Evolutionary conservation across 2,113 vertebrate genomes (phyloP), one percentile per base, ranked within the genome.

Genomic region (Gopherus flavomarginatus): DNA sequence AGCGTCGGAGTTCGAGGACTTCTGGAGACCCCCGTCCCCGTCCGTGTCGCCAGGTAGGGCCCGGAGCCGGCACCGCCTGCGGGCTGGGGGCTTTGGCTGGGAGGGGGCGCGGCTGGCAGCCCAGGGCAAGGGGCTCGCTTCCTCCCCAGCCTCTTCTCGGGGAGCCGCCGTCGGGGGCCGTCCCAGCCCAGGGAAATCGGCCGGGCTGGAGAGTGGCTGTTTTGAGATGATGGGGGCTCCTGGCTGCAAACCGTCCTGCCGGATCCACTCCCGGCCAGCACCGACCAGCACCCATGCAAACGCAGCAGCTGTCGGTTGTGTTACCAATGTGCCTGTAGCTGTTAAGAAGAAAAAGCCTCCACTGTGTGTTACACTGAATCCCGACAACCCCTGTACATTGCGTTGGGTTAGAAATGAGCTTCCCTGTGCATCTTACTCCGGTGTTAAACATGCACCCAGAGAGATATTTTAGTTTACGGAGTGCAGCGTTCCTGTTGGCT

Each of bases 21-120:
- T 99, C 95, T 99, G 99, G 99, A 99, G 99, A 96, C 99, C 99
- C 77, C 99, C 99, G 4, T 99, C 99, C 13, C 99, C 99, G 26
- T 99, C 99, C 1, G 99, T 98, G 38, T 99, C 99, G 3, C 99
- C 99, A 94, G 99, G 99, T 99, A 98, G 65, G 93, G 65, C 57
- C 31, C 7, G 3, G n/a, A 21, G n/a, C 27, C 26, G 12, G 38
- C n/a, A 14, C n/a, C 44, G 38, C 19, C 77, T 22, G 72, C n/a
- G 31, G 22, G 10, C 21, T 8, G 38, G 27, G 47, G 11, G 17
- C 42, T 49, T 29, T 29, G 77, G 1, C 26, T 3, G 47, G 62
- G 62, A 69, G 62, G 35, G 62, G 59, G 62, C 31, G 16, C 62
- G 21, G 38, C 72, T 75, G 69, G 65, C 17, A n/a, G 65, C n/a